Conservation (phyloP, 2,113 vertebrate species). For the Urocolius indicus region DNA sequence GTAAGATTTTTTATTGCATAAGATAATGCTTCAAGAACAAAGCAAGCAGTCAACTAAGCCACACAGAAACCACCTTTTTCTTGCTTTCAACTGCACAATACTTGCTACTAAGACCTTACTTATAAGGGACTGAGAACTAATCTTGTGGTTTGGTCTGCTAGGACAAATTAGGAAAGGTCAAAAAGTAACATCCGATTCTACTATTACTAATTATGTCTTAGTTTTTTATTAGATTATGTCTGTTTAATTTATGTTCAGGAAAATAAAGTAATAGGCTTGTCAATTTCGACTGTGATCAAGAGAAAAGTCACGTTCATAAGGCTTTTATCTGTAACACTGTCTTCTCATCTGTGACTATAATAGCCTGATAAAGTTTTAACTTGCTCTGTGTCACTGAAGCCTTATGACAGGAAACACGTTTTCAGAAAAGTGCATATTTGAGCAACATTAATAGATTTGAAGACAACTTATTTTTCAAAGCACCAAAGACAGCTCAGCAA, state of each 20-base stretch:
- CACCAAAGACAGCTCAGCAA: background rate
- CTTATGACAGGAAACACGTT: background rate
- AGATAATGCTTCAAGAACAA: background rate
- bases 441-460: conserved; percentile 28
- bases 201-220: background rate
- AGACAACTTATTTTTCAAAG: conserved; percentile 54
- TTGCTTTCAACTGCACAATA: background rate
- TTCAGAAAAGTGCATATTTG: background rate
- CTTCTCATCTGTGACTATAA: conserved; percentile 1
- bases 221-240: background rate
- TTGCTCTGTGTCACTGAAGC: background rate
- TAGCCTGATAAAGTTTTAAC: background rate
- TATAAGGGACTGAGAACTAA: background rate
- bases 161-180: background rate
- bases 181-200: background rate
- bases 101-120: too few species aligned
- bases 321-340: background rate
- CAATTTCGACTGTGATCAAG: background rate
- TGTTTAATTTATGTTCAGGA: conserved; percentile 2
- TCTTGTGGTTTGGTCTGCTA: background rate
- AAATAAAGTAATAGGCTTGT: background rate
- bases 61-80: background rate
- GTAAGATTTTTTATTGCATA: background rate
- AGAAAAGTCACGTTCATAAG: background rate
- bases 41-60: background rate